Evolutionary conservation across 2,113 vertebrate genomes (phyloP), one percentile per base, ranked within the genome.

Genomic region (Struthidea cinerea): DNA sequence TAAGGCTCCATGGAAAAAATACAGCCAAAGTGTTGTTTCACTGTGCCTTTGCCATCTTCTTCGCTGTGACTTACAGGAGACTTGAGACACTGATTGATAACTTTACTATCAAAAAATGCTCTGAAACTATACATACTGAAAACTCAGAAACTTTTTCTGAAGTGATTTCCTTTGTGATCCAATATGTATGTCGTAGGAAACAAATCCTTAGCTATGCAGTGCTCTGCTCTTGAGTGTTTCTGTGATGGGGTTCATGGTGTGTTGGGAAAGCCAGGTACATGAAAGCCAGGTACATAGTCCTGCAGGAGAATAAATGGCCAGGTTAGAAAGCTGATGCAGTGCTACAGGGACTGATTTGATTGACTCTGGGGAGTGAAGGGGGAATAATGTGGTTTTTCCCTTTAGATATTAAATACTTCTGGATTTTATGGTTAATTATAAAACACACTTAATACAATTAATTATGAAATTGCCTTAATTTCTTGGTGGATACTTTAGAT

Each of bases 231-330:
- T 4, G 3, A 42, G 30, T 8, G 23, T 47, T 77, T 77, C 84
- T 81, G 16, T 67, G 49, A 9, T 23, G 65, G 33, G 8, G 6
- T 9, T 87, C 35, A 7, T 18, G 39, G 35, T 22, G 24, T 53
- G 24, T 47, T 76, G 19, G 27, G 73, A 30, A 37, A 63, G 33
- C 14, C 33, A n/a, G n/a, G n/a, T n/a, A n/a, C 50, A 3, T 1
- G 17, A 68, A 75, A 80, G 21, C 10, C 53, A 39, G 28, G 8
- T 63, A 35, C 0, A 0, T 21, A 78, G 47, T 11, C 21, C 8
- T 9, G 8, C 42, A 50, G 37, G 7, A 67, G 47, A 75, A 84
- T 33, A 28, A 61, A 47, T 15, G 21, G 37, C 18, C 39, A 22
- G 12, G 41, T 53, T 70, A 70, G 50, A 78, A 81, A 84, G 53